These are phyloP conservation scores for Microctenopoma stevenorrisi DNA, from an alignment of 2,797 vertebrate species.

Conservation along the genomic window DNA sequence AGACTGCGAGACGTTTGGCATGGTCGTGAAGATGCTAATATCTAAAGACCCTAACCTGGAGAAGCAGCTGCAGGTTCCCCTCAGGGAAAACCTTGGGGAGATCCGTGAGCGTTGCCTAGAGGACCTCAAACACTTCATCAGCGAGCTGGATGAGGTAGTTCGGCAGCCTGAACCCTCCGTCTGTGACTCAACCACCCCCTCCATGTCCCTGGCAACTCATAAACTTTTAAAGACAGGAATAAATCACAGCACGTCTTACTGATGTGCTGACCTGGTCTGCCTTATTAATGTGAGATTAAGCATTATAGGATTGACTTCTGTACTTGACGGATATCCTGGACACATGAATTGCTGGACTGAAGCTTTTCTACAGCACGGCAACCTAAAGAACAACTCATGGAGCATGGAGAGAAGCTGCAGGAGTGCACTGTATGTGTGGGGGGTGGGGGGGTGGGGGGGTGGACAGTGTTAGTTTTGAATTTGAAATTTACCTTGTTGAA, in stretches of 20 bases:
- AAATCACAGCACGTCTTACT: conserved; percentile 60
- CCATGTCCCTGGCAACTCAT: conserved; percentile 38
- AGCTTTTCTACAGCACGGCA: conserved; percentile 26
- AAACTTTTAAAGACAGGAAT: conserved; percentile 66
- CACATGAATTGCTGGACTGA: conserved; percentile 34
- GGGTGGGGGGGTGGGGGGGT: not conserved
- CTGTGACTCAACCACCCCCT: conserved; percentile 59
- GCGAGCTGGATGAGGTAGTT: conserved; percentile 76
- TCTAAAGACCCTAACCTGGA: conserved; percentile 95
- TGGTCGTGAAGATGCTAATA: conserved; percentile 98
- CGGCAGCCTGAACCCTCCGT: conserved; percentile 68
- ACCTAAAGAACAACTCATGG: conserved; percentile 1
- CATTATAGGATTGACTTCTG: conserved; percentile 7
- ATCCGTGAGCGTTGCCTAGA: conserved; percentile 95
- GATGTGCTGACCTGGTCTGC: conserved; percentile 17
- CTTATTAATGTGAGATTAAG: conserved; percentile 14
- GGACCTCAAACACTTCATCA: conserved; percentile 93
- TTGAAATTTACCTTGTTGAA: conserved; percentile 40
- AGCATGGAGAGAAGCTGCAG: not conserved
- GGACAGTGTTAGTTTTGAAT: conserved; percentile 68
- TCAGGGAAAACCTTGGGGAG: conserved; percentile 95
- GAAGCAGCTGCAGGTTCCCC: conserved; percentile 92
- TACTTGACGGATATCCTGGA: conserved; percentile 6
- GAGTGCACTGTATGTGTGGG: conserved; percentile 1
- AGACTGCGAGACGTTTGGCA: conserved; percentile 97